Evolutionary conservation across 2,797 vertebrate genomes (phyloP).

Genomic region (Enteromius afrohamiltoni): DNA sequence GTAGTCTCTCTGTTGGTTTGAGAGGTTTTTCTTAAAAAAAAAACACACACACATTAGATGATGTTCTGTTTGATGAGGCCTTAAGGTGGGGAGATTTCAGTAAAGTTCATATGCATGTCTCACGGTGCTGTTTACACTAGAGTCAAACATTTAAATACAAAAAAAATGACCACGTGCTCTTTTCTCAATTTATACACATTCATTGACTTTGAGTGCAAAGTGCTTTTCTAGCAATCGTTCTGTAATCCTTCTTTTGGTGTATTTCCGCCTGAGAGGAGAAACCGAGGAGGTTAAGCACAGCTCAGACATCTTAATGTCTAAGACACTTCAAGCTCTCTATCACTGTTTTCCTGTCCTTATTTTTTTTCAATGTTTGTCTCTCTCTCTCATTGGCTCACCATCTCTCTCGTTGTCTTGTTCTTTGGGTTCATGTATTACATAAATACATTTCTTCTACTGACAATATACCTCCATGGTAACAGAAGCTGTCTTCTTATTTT

Average conservation of each 20-base stretch:
- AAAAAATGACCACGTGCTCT: background rate
- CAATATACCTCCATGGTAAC: slow-evolving; percentile 36
- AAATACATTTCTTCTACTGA: slow-evolving; percentile 7
- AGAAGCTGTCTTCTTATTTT: slow-evolving; percentile 20
- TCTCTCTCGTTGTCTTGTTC: slow-evolving; percentile 1
- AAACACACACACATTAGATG: background rate
- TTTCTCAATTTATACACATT: background rate
- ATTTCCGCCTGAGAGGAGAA: slow-evolving; percentile 14
- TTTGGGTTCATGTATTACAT: slow-evolving; percentile 10
- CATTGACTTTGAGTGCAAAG: slow-evolving; percentile 9
- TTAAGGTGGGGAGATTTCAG: background rate
- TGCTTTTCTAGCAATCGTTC: background rate
- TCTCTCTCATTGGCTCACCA: background rate
- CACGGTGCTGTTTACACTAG: background rate
- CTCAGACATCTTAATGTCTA: slow-evolving; percentile 33
- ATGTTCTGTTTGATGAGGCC: slow-evolving; percentile 18
- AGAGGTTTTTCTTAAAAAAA: slow-evolving; percentile 17
- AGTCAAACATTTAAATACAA: slow-evolving; percentile 7
- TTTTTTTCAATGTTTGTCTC: background rate
- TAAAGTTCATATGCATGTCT: background rate
- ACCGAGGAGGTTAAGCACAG: slow-evolving; percentile 27
- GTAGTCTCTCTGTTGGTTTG: background rate
- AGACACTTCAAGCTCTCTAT: slow-evolving; percentile 26
- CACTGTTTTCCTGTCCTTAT: slow-evolving; percentile 7
- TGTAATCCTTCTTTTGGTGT: slow-evolving; percentile 39